Conservation (phyloP, 35 echinoderm and acorn worm species). For the Holothuria glaberrima region DNA sequence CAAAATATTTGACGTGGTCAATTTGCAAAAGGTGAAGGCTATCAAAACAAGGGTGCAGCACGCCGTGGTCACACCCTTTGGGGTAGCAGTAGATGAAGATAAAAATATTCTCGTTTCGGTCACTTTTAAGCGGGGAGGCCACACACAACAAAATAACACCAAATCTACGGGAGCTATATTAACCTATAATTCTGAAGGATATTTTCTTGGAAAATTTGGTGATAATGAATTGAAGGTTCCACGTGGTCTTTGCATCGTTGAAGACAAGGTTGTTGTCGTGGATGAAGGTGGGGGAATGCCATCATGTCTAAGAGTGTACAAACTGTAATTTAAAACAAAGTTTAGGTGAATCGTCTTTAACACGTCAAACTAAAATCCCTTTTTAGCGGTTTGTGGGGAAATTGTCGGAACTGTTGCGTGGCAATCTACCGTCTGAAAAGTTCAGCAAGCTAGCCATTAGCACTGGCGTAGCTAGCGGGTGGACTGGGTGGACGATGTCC, state of each 20-base stretch:
- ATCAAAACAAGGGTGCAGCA: constrained; percentile 27
- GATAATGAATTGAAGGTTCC: constrained; percentile 5
- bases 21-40: neutral
- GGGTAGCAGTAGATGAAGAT: constrained; percentile 9
- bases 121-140: neutral
- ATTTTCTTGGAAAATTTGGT: constrained; percentile 31
- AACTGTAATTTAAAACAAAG: too few species aligned
- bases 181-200: neutral
- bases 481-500: too few species aligned
- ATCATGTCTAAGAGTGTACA: too few species aligned
- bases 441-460: too few species aligned
- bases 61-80: neutral
- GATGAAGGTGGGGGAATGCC: too few species aligned
- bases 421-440: too few species aligned
- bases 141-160: neutral
- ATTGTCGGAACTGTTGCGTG: too few species aligned
- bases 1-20: constrained; percentile 1
- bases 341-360: too few species aligned
- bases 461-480: too few species aligned
- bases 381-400: too few species aligned
- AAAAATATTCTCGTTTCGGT: constrained; percentile 19
- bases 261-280: neutral
- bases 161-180: neutral
- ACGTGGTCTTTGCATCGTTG: constrained; percentile 9
- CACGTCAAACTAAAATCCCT: too few species aligned